Evolutionary conservation across 2,888 invertebrate genomes (phyloP), one percentile per base, ranked within the genome.

Genomic region (Chymomyza caudatula): DNA sequence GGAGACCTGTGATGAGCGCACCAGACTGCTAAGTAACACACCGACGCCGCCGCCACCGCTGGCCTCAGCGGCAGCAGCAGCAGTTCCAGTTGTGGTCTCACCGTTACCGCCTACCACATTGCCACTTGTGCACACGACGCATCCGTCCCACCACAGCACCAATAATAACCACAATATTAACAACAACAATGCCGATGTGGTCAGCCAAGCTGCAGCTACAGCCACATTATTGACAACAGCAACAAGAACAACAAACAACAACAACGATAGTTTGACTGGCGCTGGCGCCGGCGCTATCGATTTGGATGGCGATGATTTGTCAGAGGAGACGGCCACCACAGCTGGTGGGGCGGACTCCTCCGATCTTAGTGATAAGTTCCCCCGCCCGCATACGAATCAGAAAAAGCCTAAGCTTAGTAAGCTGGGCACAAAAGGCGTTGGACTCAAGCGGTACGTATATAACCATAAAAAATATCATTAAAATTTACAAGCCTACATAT

Each of bases 381-480:
- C 74, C 77, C 77, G 80, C 75, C 78, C 83, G 78, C 87, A 83
- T 69, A 74, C 78, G 54, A 72, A 71, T 75, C 80, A 85, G 57
- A 90, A 85, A 80, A 90, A 88, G 73, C 87, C 78, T 73, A 87
- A 90, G 72, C 78, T 90, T 11, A 88, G 81, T 67, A 90, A 90
- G 71, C 72, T 89, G 67, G 89, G 89, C 74, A 85, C 88, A 25
- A 90, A 90, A 80, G 88, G 85, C 78, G 89, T 89, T 60, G 88
- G 90, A 52, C 85, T 90, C 22, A 90, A 90, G 76, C 88, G 90
- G 90, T 90, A 62, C 67, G 84, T 81, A 22, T 11, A 47, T 5
- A 25, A 19, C 6, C 23, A 15, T 15, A 13, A 51, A 56, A 42
- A 47, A 49, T 49, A 8, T 8, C 2, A 37, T 17, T n/a, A 54